These are phyloP conservation scores for Passer domesticus DNA, from an alignment of 2,113 vertebrate species.

Conservation along the genomic window DNA sequence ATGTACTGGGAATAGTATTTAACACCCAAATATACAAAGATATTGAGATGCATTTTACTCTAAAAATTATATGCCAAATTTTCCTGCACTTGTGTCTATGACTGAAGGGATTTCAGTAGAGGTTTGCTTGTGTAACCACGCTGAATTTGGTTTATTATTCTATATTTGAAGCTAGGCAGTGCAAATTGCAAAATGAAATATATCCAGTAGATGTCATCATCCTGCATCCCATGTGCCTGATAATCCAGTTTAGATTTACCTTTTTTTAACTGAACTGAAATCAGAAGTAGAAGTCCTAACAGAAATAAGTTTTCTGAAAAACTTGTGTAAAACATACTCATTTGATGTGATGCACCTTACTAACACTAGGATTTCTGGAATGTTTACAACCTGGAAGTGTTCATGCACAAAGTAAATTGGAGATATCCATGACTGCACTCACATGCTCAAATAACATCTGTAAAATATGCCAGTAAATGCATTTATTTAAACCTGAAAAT, in stretches of 20 bases:
- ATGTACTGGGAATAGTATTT: background rate
- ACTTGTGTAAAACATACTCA: background rate
- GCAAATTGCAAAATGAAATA: background rate
- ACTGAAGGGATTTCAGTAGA: background rate
- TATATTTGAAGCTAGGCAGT: background rate
- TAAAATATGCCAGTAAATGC: background rate
- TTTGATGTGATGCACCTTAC: background rate
- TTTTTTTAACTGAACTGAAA: background rate
- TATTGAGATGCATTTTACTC: background rate
- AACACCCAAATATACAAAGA: background rate
- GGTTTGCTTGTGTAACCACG: background rate
- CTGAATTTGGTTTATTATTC: background rate
- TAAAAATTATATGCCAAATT: background rate
- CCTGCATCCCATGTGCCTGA: background rate
- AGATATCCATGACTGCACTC: background rate
- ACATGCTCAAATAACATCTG: background rate
- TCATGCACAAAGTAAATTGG: background rate
- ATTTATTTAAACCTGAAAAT: background rate
- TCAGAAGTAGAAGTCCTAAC: background rate
- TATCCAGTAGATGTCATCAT: constrained; percentile 32
- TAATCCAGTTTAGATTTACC: background rate
- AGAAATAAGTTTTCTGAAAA: background rate
- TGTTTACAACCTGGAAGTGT: background rate
- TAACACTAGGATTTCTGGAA: background rate
- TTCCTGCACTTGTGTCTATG: background rate